Conservation (phyloP, 2,113 vertebrate species). For the Dissostichus mawsoni region DNA sequence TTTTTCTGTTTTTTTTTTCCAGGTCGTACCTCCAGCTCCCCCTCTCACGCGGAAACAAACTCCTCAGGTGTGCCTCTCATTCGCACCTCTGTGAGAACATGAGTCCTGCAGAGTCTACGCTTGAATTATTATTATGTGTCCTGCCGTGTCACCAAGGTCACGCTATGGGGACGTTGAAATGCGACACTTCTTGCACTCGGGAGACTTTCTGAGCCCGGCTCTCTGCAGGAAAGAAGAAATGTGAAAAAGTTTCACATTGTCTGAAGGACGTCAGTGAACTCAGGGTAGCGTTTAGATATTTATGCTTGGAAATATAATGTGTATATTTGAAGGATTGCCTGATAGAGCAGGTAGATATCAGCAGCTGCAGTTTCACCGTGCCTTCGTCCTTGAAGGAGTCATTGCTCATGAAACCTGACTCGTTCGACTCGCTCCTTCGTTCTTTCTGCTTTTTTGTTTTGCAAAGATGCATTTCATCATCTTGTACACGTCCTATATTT, state of each 20-base stretch:
- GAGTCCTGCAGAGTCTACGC: conserved; percentile 20
- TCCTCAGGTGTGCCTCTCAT: conserved; percentile 65
- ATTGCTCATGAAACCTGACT: conserved; percentile 27
- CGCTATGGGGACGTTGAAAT: neutral
- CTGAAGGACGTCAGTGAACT: conserved; percentile 66
- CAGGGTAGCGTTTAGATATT: conserved; percentile 63
- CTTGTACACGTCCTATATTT: neutral
- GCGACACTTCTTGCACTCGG: conserved; percentile 32
- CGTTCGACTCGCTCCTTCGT: neutral
- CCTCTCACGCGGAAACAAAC: conserved; percentile 53
- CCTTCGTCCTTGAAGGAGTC: conserved; percentile 51
- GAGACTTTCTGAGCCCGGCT: conserved; percentile 34
- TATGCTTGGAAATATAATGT: conserved; percentile 30
- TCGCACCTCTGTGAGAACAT: conserved; percentile 66
- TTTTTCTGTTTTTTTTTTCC: neutral
- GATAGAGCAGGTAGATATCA: conserved; percentile 11
- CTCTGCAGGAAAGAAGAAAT: conserved; percentile 28
- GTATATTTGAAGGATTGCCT: conserved; percentile 53
- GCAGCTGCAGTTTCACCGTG: conserved; percentile 17
- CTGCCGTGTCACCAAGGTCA: conserved; percentile 22
- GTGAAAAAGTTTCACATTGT: conserved; percentile 40
- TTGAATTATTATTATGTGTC: conserved; percentile 13
- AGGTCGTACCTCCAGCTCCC: conserved; percentile 81
- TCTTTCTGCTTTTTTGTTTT: neutral
- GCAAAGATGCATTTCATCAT: conserved; percentile 29